Percentiles rank a stretch among this genome's conserved stretches.
phyloP scores from a whole-genome alignment of 2,888 invertebrate species.

The Agrotis clavis region DNA sequence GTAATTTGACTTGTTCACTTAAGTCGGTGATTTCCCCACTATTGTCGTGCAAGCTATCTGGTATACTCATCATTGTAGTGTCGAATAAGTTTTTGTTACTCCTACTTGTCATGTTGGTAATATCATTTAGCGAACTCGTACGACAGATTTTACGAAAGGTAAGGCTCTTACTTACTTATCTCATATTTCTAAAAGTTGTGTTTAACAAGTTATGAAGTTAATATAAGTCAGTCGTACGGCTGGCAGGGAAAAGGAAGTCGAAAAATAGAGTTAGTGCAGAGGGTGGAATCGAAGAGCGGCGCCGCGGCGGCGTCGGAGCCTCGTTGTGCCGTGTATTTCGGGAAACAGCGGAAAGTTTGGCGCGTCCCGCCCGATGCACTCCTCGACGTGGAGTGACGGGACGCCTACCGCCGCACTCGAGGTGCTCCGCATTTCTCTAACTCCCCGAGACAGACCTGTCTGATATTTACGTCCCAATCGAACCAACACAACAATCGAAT shows the following conservation, averaged over 20 bases:
- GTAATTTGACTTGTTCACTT: no score
- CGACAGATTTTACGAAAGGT: no score
- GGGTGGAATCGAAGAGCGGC: conserved; percentile 80
- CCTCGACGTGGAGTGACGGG: conserved; percentile 57
- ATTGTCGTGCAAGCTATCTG: no score
- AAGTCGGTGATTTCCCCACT: no score
- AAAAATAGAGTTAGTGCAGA: conserved; percentile 83
- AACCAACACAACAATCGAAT: conserved; percentile 63
- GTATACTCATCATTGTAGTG: no score
- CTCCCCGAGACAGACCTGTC: conserved; percentile 57
- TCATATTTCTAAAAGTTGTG: conserved; percentile 86
- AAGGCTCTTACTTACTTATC: conserved; percentile 80
- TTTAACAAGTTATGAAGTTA: conserved; percentile 88
- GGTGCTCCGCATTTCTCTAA: conserved; percentile 56
- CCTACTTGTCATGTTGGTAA: no score
- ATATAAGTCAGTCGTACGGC: conserved; percentile 83
- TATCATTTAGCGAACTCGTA: no score
- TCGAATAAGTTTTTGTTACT: no score
- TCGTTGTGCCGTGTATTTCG: conserved; percentile 72
- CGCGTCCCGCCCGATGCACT: conserved; percentile 53
- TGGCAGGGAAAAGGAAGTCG: conserved; percentile 82
- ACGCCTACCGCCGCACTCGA: conserved; percentile 51
- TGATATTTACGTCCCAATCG: conserved; percentile 61
- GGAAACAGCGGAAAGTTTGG: conserved; percentile 51
- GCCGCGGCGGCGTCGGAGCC: conserved; percentile 75